A percentile compares a stretch with the other conserved stretches of the same genome.
Conservation (phyloP, 2,888 invertebrate species). For the Morpho deidamia region DNA sequence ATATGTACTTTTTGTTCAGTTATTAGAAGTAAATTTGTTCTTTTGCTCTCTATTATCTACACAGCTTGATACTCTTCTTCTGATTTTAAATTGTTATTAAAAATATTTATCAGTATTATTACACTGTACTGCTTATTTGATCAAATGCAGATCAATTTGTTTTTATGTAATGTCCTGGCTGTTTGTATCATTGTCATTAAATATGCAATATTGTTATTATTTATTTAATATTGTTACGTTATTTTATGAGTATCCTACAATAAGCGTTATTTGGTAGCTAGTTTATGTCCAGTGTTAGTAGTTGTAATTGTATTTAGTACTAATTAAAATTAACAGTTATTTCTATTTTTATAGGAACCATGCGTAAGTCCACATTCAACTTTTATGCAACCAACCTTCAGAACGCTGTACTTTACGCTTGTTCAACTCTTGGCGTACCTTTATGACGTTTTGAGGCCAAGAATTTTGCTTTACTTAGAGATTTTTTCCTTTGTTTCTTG, state of each 20-base stretch:
- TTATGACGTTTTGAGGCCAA: conserved; percentile 36
- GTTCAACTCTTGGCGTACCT: conserved; percentile 38
- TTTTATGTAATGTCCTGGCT: conserved; percentile 1
- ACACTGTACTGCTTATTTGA: background rate
- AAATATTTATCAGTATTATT: background rate
- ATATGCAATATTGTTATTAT: background rate
- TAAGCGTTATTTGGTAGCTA: conserved; percentile 2
- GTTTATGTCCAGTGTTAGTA: conserved; percentile 5
- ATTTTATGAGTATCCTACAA: background rate
- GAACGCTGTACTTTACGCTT: conserved; percentile 66
- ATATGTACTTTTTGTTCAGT: too few relatives aligned
- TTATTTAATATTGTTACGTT: background rate
- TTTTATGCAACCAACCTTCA: conserved; percentile 55
- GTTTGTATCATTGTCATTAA: background rate
- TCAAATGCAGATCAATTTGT: background rate
- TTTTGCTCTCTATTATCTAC: background rate
- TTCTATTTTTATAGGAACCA: conserved; percentile 78
- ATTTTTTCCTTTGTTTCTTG: conserved; percentile 33
- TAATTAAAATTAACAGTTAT: conserved; percentile 27
- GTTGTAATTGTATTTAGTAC: conserved; percentile 19
- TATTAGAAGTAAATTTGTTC: background rate
- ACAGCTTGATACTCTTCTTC: background rate
- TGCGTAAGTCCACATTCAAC: conserved; percentile 69
- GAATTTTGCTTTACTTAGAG: conserved; percentile 43
- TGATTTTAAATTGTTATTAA: background rate